Evolutionary conservation across 2,797 vertebrate genomes (phyloP), one percentile per base, ranked within the genome.

Genomic region (Vireo griseus): DNA sequence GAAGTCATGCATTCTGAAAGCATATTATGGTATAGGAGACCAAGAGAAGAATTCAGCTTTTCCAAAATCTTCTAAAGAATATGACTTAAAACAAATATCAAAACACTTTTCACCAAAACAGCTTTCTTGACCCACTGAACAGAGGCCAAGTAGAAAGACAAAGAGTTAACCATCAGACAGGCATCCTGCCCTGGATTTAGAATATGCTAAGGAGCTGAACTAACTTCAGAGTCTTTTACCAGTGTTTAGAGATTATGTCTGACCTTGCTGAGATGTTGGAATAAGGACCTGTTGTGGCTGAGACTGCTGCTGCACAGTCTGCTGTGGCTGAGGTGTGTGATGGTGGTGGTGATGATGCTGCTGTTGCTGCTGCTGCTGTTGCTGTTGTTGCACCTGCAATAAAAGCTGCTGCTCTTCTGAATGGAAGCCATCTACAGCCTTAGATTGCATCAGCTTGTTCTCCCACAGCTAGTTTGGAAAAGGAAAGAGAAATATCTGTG

Each of bases 351-450:
- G 98, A 37, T 98, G 98, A 31, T 98, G 98, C 79, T 99, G 98
- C 8, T 91, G 98, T 72, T 97, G 98, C 72, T 97, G 98, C 40
- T 98, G 98, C 21, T 97, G 98, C 71, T 98, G 98, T 8, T 98
- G 98, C 44, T 98, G 98, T n/a, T 97, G 65, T 28, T 98, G 98
- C 73, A 98, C 97, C 90, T 98, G 99, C 97, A 99, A 97, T 88
- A 99, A 98, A 97, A 98, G 98, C 67, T 98, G 98, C 97, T 99
- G 99, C 94, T 99, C 99, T 95, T 99, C 99, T 3, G 99, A 98
- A 92, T 99, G 99, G 98, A 99, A 99, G 89, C 99, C 99, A 96
- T 99, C 99, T 96, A 99, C 99, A 37, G 99, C 99, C 96, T 99
- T 99, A 17, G 99, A 99, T 97, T 99, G 99, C 98, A 99, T 98